Percentiles rank a stretch among this genome's conserved stretches.
Conservation (phyloP, 1,140 invertebrate species). For the Laodelphax striatellus region DNA sequence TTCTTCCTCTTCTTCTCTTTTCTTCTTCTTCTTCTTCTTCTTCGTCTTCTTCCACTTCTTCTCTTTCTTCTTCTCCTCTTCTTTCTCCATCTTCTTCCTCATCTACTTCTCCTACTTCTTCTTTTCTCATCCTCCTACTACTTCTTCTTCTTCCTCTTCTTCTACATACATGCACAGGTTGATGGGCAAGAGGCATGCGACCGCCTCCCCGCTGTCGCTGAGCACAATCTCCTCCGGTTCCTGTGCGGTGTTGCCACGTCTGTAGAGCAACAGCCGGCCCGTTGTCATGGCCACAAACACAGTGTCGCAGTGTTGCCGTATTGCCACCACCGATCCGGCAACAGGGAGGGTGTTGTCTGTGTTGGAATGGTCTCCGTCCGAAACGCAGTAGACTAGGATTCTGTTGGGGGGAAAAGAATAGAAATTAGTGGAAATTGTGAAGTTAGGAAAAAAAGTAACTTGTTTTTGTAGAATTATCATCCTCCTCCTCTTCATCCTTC, state of each 20-base stretch:
- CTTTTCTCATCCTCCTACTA: too few relatives aligned
- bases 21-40: too few relatives aligned
- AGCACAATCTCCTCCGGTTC: constrained; percentile 54
- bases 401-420: constrained; percentile 16
- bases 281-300: constrained; percentile 73
- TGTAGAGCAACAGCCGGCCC: constrained; percentile 61
- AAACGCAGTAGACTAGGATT: constrained; percentile 22
- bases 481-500: too few relatives aligned
- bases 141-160: too few relatives aligned
- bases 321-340: constrained; percentile 58
- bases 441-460: too few relatives aligned
- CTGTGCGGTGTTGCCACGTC: constrained; percentile 34
- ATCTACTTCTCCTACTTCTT: too few relatives aligned
- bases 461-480: too few relatives aligned
- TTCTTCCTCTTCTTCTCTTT: too few relatives aligned
- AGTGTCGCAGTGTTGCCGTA: constrained; percentile 74
- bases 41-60: too few relatives aligned
- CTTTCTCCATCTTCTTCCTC: too few relatives aligned
- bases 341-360: constrained; percentile 43
- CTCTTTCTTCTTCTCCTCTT: too few relatives aligned
- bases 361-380: constrained; percentile 30
- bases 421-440: too few relatives aligned
- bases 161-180: constrained; percentile 74
- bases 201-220: constrained; percentile 45
- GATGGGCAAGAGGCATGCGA: constrained; percentile 70